Base-by-base conservation (phyloP, 1,140 invertebrate genomes). In the Bombus picipes region DNA sequence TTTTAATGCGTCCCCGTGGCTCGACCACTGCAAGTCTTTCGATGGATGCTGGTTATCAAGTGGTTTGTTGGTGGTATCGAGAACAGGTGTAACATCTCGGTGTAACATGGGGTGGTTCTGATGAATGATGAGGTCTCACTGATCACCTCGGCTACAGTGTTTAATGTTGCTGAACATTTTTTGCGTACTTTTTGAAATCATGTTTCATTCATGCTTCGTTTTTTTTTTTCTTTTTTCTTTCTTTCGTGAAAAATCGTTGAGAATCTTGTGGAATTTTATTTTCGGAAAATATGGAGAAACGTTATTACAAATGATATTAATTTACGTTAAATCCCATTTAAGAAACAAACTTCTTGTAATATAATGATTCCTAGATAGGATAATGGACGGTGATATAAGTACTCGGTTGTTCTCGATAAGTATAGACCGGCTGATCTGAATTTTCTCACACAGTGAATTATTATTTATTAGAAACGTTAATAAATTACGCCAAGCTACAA, bases 1-100 rank as follows among this genome's bases (percentile, higher is more conserved):
- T 78, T 78, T 78, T 65, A 32, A 78, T 8, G 25, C 25, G 39
- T 41, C 25, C 6, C 15, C 12, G 57, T 34, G 5, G 25, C 32
- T n/a, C 62, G 28, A n/a, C 34, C 12, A 59, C 28, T 13, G 34
- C 37, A 1, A 18, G 6, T 15, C 32, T 62, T 62, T n/a, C 59
- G 39, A 34, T n/a, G n/a, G 28, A 39, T 32, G 71, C 41, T 32
- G 41, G 41, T 41, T 32, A 43, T 39, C 39, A 13, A 32, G 39
- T 32, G 32, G 41, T 73, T 47, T 41, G 41, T 15, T 43, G 37
- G 75, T 78, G 57, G 57, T 32, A 78, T 78, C 75, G 32, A 37
- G 57, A 78, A 65, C 75, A 78, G 28, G 37, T 78, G 75, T 66
- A n/a, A n/a, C n/a, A n/a, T n/a, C 57, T 13, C 25, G 39, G 28